phyloP scores from a whole-genome alignment of 2,113 vertebrate genomes.

The Anguilla japonica region DNA sequence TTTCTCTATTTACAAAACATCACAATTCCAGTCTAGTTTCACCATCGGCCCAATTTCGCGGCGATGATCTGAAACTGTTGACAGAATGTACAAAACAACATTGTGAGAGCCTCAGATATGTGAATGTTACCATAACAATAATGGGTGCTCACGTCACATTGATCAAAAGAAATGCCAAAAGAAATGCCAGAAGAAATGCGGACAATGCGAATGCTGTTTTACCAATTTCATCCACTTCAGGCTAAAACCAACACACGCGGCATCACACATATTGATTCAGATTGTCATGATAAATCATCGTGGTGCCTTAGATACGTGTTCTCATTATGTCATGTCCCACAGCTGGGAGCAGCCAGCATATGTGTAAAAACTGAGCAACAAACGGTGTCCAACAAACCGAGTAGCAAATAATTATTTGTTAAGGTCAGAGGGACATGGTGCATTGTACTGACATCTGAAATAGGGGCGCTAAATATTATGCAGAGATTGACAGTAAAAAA shows the following conservation, averaged over 20 bases:
- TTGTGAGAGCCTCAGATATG: too few relatives aligned
- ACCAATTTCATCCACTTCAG: neutral
- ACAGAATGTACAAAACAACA: too few relatives aligned
- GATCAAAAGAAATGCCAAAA: neutral
- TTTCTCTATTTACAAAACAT: neutral
- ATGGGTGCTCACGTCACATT: neutral
- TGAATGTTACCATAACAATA: neutral
- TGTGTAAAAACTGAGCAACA: neutral
- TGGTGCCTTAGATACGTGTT: neutral
- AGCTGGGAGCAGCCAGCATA: neutral
- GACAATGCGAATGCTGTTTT: neutral
- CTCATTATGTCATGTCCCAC: neutral
- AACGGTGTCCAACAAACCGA: neutral
- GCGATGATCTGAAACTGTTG: neutral
- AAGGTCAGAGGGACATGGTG: neutral
- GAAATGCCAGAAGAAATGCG: too few relatives aligned
- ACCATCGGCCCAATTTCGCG: neutral
- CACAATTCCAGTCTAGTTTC: neutral
- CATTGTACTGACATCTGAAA: neutral
- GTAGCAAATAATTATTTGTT: neutral
- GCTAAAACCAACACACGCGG: neutral
- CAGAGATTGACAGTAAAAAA: neutral
- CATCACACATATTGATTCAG: neutral
- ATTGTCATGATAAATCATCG: neutral
- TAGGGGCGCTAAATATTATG: conserved; percentile 10